Conservation (phyloP, 2,888 invertebrate genomes). For the Cremastinae sp. region DNA sequence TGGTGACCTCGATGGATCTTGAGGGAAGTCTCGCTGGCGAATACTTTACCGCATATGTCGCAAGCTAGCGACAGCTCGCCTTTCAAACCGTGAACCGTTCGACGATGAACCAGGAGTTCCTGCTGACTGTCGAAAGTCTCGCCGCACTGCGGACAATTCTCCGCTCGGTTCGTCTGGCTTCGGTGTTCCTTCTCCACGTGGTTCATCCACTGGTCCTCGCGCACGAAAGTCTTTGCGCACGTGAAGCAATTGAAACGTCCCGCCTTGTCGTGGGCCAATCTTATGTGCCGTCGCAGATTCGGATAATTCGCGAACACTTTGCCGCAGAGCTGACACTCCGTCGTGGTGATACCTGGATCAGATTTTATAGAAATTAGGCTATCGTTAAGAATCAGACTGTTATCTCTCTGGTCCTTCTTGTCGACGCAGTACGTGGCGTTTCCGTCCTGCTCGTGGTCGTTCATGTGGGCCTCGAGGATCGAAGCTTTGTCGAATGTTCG, state of each 20-base stretch:
- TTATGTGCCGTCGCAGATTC: constrained; percentile 74
- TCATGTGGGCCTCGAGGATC: constrained; percentile 76
- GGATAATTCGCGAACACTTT: constrained; percentile 81
- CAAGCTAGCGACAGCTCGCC: constrained; percentile 82
- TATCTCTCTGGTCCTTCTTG: constrained; percentile 48
- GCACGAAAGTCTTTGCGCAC: constrained; percentile 84
- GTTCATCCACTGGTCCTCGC: constrained; percentile 83
- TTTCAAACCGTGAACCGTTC: constrained; percentile 68
- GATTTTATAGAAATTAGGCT: constrained; percentile 62
- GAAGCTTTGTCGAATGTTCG: constrained; percentile 85
- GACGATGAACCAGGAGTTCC: constrained; percentile 71
- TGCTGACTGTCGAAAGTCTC: constrained; percentile 68
- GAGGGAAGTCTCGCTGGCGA: constrained; percentile 84
- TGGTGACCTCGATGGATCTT: constrained; percentile 84
- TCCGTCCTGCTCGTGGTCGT: constrained; percentile 74
- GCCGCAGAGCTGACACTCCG: constrained; percentile 83
- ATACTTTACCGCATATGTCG: constrained; percentile 84
- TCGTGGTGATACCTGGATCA: constrained; percentile 61
- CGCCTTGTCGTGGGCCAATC: constrained; percentile 71
- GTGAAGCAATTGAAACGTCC: constrained; percentile 83
- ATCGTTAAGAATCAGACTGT: background rate
- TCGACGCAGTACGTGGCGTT: constrained; percentile 68
- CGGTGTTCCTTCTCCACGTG: constrained; percentile 80
- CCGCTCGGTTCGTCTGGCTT: constrained; percentile 3
- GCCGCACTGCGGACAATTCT: constrained; percentile 65